Percentiles rank a stretch among this genome's conserved stretches.
Evolutionary conservation across 2,888 invertebrate genomes (phyloP).

Genomic region (Napeogenes inachia): DNA sequence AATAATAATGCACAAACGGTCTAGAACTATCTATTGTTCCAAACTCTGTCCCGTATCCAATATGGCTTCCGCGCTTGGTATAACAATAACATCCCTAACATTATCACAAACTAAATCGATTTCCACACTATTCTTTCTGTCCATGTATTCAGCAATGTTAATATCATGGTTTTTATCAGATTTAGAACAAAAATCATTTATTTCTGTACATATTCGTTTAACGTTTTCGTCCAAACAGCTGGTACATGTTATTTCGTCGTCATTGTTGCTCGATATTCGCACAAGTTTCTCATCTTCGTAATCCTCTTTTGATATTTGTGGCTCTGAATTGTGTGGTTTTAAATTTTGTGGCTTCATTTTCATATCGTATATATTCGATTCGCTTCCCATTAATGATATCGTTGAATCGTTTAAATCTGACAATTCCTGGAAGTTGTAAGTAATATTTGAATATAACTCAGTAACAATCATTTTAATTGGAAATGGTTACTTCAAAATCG

Average conservation of each 20-base stretch:
- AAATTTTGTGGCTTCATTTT: slow-evolving; percentile 43
- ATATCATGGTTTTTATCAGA: slow-evolving; percentile 36
- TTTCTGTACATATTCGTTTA: slow-evolving; percentile 60
- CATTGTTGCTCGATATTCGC: slow-evolving; percentile 61
- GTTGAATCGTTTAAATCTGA: slow-evolving; percentile 59
- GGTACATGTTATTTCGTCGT: slow-evolving; percentile 45
- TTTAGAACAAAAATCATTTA: slow-evolving; percentile 51
- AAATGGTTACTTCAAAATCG: too few species aligned
- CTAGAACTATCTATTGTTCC: neutral
- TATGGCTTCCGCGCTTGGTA: slow-evolving; percentile 65
- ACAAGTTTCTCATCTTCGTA: slow-evolving; percentile 47
- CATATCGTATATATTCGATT: slow-evolving; percentile 67
- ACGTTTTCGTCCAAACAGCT: slow-evolving; percentile 51
- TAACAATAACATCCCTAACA: slow-evolving; percentile 61
- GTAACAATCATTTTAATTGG: too few species aligned
- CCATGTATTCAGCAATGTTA: slow-evolving; percentile 41
- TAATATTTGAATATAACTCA: neutral
- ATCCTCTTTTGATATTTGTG: slow-evolving; percentile 52
- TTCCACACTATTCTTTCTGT: slow-evolving; percentile 35
- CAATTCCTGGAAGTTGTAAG: slow-evolving; percentile 47
- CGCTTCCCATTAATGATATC: slow-evolving; percentile 71
- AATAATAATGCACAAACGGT: too few species aligned
- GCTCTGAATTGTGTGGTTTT: slow-evolving; percentile 60
- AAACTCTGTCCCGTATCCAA: slow-evolving; percentile 52
- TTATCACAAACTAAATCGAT: slow-evolving; percentile 48